A percentile compares a stretch with the other conserved stretches of the same genome.
phyloP scores from a whole-genome alignment of 1,140 invertebrate species.

The Halesus radiatus region DNA sequence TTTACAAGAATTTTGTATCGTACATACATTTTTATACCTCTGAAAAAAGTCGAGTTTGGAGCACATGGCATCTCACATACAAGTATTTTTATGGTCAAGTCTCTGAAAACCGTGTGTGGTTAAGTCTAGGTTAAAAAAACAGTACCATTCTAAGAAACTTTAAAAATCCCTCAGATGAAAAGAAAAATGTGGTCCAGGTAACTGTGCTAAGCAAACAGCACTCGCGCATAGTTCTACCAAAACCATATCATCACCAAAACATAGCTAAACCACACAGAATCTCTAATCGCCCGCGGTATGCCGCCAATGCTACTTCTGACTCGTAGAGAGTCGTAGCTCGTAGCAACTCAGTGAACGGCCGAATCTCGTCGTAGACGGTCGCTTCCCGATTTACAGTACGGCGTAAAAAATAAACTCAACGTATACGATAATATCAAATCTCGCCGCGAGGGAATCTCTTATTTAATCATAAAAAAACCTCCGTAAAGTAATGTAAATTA shows the following conservation, averaged over 20 bases:
- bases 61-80: no score
- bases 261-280: conserved; percentile 31
- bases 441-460: not conserved
- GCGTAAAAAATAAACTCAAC: not conserved
- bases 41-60: no score
- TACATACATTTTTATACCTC: no score
- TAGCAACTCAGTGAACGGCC: conserved; percentile 46
- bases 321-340: conserved; percentile 22
- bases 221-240: not conserved
- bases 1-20: no score
- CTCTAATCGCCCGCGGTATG: conserved; percentile 22
- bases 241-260: conserved; percentile 27
- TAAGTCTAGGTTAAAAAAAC: not conserved
- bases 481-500: no score
- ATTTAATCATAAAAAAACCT: no score
- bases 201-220: conserved; percentile 20
- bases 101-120: no score
- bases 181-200: conserved; percentile 20
- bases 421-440: not conserved
- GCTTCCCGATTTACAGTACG: not conserved
- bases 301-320: not conserved
- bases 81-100: no score
- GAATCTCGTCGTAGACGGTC: conserved; percentile 44
- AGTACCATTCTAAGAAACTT: not conserved
- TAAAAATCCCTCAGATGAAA: conserved; percentile 22